Conservation (phyloP, 2,888 invertebrate species). For the Sabatieria punctata region DNA sequence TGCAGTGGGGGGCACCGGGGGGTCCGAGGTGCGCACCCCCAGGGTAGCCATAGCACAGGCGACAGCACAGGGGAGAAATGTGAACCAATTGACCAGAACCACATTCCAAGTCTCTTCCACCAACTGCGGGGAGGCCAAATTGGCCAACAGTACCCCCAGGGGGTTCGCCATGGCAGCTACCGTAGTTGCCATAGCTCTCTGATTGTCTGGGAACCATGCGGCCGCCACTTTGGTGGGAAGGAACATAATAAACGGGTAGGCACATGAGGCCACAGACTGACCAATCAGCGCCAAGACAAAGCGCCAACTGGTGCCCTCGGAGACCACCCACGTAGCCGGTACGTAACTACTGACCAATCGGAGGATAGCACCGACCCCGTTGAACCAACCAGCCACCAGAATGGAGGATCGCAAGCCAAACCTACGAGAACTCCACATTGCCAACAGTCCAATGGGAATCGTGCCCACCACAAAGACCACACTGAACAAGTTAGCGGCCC, state of each 20-base stretch:
- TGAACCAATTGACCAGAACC: conserved; percentile 21
- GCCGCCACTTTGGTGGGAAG: conserved; percentile 38
- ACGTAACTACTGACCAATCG: conserved; percentile 34
- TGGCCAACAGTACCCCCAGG: conserved; percentile 22
- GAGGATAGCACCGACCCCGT: conserved; percentile 34
- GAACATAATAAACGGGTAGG: conserved; percentile 40
- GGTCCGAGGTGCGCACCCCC: conserved; percentile 1
- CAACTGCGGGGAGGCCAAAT: conserved; percentile 22
- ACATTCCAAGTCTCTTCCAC: conserved; percentile 18
- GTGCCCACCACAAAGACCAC: conserved; percentile 14
- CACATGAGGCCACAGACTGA: conserved; percentile 37
- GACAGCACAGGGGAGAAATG: conserved; percentile 16
- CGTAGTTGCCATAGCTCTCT: conserved; percentile 38
- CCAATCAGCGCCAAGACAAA: conserved; percentile 31
- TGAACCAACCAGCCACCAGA: conserved; percentile 33
- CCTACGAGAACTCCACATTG: conserved; percentile 11
- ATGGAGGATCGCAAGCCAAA: conserved; percentile 26
- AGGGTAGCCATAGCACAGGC: conserved; percentile 4
- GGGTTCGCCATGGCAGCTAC: conserved; percentile 31
- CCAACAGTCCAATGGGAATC: conserved; percentile 12
- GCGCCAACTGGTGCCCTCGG: too few relatives aligned
- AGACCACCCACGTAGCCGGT: too few relatives aligned
- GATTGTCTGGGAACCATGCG: conserved; percentile 34
- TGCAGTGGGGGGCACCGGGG: conserved; percentile 7
- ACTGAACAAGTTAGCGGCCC: conserved; percentile 35